A percentile compares a stretch with the other conserved stretches of the same genome.
These are phyloP conservation scores for Megamerina dolium DNA, from an alignment of 2,888 invertebrate genomes.

Conservation along the genomic window DNA sequence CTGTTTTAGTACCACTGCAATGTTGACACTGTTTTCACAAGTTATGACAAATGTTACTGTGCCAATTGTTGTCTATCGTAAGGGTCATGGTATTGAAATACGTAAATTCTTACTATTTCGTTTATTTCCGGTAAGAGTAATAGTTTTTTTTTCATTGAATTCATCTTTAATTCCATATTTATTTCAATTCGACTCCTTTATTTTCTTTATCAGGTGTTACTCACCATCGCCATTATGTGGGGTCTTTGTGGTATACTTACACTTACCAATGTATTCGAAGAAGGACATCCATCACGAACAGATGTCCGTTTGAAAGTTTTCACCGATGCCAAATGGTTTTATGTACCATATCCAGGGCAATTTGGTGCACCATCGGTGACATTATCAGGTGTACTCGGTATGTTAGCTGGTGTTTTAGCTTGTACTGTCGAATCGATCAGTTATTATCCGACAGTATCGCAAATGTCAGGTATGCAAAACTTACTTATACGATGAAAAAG, in stretches of 20 bases:
- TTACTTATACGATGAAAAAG: background rate
- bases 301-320: constrained; percentile 67
- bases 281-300: constrained; percentile 65
- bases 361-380: constrained; percentile 72
- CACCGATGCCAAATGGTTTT: constrained; percentile 71
- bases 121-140: constrained; percentile 65
- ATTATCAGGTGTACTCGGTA: constrained; percentile 64
- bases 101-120: constrained; percentile 68
- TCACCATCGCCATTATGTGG: constrained; percentile 75
- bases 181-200: background rate
- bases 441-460: constrained; percentile 86
- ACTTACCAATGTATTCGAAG: constrained; percentile 56
- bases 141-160: background rate
- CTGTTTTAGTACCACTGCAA: constrained; percentile 60
- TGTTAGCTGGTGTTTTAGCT: constrained; percentile 71
- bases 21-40: constrained; percentile 75
- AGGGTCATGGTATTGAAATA: constrained; percentile 54
- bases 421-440: constrained; percentile 79
- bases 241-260: constrained; percentile 66
- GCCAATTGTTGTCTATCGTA: constrained; percentile 57
- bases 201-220: constrained; percentile 55
- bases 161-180: background rate
- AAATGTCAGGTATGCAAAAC: constrained; percentile 59
- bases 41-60: constrained; percentile 62
- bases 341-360: constrained; percentile 76